Conservation (phyloP, 2,888 invertebrate species). For the Ormyrus pomaceus region DNA sequence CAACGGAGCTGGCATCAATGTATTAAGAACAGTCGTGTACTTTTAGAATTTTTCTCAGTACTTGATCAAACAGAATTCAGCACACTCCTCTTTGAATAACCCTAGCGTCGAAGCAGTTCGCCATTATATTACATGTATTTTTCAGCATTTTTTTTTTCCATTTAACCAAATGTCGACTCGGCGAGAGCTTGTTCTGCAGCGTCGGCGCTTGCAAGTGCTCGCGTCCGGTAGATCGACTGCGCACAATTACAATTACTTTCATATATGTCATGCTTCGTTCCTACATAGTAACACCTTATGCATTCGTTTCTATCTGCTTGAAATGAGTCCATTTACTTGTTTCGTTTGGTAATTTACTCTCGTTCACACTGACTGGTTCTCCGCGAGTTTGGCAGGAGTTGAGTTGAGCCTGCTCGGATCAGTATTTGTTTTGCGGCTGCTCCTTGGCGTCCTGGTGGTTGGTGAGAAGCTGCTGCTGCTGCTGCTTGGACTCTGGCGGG, state of each 20-base stretch:
- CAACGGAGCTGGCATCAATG: constrained; percentile 27
- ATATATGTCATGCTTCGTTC: constrained; percentile 26
- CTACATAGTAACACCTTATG: constrained; percentile 24
- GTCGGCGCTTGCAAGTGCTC: constrained; percentile 2
- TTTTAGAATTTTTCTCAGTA: constrained; percentile 1
- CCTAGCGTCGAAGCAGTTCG: constrained; percentile 29
- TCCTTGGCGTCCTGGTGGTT: constrained; percentile 40
- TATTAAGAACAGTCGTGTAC: constrained; percentile 44
- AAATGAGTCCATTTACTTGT: constrained; percentile 27
- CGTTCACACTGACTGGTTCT: constrained; percentile 45
- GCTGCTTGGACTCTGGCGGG: constrained; percentile 63
- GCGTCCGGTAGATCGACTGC: constrained; percentile 8
- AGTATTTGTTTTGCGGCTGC: constrained; percentile 65
- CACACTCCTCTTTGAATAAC: constrained; percentile 32
- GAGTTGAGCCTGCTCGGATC: constrained; percentile 65
- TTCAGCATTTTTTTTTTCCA: not conserved
- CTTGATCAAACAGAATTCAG: constrained; percentile 4
- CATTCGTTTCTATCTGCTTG: not conserved
- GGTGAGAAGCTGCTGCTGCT: constrained; percentile 13
- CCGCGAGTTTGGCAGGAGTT: constrained; percentile 43
- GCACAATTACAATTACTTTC: constrained; percentile 42
- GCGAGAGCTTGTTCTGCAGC: constrained; percentile 15
- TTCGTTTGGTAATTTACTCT: constrained; percentile 10
- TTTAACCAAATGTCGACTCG: constrained; percentile 16
- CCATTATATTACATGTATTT: constrained; percentile 48